Percentiles rank a stretch among this genome's conserved stretches.
These are phyloP conservation scores for Dolichallabes microphthalmus DNA, from an alignment of 2,113 vertebrate species.

Conservation along the genomic window DNA sequence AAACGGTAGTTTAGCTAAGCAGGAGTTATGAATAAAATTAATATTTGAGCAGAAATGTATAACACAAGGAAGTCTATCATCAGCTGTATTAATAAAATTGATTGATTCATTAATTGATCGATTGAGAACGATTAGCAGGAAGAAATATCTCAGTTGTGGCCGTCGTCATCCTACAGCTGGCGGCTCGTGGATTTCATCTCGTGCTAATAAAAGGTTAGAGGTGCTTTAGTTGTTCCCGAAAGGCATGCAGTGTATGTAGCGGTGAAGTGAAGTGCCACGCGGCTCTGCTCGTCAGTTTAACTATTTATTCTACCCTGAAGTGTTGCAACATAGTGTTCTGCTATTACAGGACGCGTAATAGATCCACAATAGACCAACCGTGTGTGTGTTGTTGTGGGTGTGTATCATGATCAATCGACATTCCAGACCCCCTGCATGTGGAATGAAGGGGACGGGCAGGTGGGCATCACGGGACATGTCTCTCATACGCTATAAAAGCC, in stretches of 20 bases:
- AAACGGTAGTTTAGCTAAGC: background rate
- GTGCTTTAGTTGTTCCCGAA: slow-evolving; percentile 3
- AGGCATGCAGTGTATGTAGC: slow-evolving; percentile 12
- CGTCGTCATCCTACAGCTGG: background rate
- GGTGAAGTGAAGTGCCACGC: background rate
- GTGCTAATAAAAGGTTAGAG: background rate
- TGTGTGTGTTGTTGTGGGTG: background rate
- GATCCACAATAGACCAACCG: background rate
- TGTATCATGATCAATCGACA: slow-evolving; percentile 66
- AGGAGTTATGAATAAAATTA: background rate
- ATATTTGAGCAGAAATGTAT: background rate
- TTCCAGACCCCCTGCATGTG: slow-evolving; percentile 72
- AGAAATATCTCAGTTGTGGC: background rate
- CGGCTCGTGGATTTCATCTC: background rate
- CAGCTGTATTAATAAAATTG: background rate
- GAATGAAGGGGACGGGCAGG: slow-evolving; percentile 70
- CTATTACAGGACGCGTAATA: background rate
- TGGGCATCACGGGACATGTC: slow-evolving; percentile 53
- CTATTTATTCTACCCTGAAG: slow-evolving; percentile 7
- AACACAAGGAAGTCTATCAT: background rate
- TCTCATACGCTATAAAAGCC: background rate
- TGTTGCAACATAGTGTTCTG: background rate
- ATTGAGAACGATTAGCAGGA: background rate
- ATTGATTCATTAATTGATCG: background rate
- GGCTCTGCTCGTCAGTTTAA: slow-evolving; percentile 3